A percentile compares a stretch with the other conserved stretches of the same genome.
These are phyloP conservation scores for Mythimna vitellina DNA, from an alignment of 2,888 invertebrate species.

Conservation along the genomic window DNA sequence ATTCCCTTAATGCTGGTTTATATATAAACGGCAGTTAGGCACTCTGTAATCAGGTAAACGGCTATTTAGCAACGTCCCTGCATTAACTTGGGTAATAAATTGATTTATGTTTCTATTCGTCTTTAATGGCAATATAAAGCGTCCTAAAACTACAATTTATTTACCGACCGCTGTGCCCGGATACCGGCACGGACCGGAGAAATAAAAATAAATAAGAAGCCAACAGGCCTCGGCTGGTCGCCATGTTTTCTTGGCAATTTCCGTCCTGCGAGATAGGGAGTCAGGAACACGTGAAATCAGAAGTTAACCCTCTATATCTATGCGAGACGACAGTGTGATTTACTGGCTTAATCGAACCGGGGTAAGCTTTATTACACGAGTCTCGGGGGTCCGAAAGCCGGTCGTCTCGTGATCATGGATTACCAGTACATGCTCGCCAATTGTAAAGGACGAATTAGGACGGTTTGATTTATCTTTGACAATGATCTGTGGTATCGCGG, in stretches of 20 bases:
- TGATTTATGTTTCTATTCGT: slow-evolving; percentile 63
- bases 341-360: slow-evolving; percentile 83
- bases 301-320: slow-evolving; percentile 85
- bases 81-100: slow-evolving; percentile 56
- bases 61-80: slow-evolving; percentile 53
- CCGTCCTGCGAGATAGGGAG: slow-evolving; percentile 80
- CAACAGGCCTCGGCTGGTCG: slow-evolving; percentile 70
- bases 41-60: slow-evolving; percentile 53
- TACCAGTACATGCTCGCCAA: slow-evolving; percentile 69
- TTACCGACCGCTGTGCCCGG: slow-evolving; percentile 71
- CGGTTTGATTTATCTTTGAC: slow-evolving; percentile 66
- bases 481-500: slow-evolving; percentile 52
- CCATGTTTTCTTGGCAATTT: slow-evolving; percentile 86
- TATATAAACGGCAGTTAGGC: slow-evolving; percentile 39
- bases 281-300: slow-evolving; percentile 86
- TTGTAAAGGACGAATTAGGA: slow-evolving; percentile 72
- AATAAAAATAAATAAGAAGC: slow-evolving; percentile 85
- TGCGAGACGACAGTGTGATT: slow-evolving; percentile 83
- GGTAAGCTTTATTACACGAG: slow-evolving; percentile 78
- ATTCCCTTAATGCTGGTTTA: slow-evolving; percentile 43
- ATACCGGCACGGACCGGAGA: slow-evolving; percentile 70
- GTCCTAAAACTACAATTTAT: slow-evolving; percentile 75
- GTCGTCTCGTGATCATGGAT: slow-evolving; percentile 67
- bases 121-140: slow-evolving; percentile 66
- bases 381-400: slow-evolving; percentile 72